Evolutionary conservation across 2,113 vertebrate genomes (phyloP).

Genomic region (Pangasianodon hypophthalmus): DNA sequence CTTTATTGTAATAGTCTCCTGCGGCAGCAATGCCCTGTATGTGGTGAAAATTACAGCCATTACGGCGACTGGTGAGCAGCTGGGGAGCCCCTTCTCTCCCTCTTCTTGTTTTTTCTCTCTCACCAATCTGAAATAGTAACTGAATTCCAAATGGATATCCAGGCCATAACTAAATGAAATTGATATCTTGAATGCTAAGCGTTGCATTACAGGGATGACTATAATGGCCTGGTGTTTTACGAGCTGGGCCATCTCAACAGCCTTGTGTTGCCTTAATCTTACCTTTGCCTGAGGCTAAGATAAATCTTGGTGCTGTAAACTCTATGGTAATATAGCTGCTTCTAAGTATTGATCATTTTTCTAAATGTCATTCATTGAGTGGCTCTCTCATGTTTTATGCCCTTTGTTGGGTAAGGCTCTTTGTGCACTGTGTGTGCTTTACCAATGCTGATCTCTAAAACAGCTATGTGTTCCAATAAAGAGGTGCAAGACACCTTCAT

Average conservation of each 20-base stretch:
- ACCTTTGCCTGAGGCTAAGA: slow-evolving; percentile 71
- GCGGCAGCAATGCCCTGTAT: slow-evolving; percentile 41
- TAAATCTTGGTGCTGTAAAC: slow-evolving; percentile 78
- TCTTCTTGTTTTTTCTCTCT: slow-evolving; percentile 24
- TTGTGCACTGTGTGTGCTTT: neutral
- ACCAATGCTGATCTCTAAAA: neutral
- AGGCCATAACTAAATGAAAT: slow-evolving; percentile 69
- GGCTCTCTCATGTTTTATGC: slow-evolving; percentile 38
- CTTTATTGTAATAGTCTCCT: slow-evolving; percentile 53
- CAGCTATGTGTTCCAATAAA: neutral
- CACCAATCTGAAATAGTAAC: slow-evolving; percentile 39
- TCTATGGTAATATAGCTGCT: slow-evolving; percentile 74
- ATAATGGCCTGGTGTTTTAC: slow-evolving; percentile 78
- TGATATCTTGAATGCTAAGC: slow-evolving; percentile 72
- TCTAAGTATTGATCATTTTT: slow-evolving; percentile 72
- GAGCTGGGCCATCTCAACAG: slow-evolving; percentile 68
- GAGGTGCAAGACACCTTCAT: neutral
- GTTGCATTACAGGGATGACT: slow-evolving; percentile 72
- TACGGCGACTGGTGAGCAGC: slow-evolving; percentile 42
- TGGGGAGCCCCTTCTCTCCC: slow-evolving; percentile 32
- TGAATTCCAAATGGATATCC: slow-evolving; percentile 60
- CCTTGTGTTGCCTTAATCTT: slow-evolving; percentile 77
- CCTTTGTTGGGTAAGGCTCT: neutral
- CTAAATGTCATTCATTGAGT: slow-evolving; percentile 70
- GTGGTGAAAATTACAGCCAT: slow-evolving; percentile 50